Evolutionary conservation across 2,888 invertebrate species (phyloP).

Genomic region (Drosophila multiciliata): DNA sequence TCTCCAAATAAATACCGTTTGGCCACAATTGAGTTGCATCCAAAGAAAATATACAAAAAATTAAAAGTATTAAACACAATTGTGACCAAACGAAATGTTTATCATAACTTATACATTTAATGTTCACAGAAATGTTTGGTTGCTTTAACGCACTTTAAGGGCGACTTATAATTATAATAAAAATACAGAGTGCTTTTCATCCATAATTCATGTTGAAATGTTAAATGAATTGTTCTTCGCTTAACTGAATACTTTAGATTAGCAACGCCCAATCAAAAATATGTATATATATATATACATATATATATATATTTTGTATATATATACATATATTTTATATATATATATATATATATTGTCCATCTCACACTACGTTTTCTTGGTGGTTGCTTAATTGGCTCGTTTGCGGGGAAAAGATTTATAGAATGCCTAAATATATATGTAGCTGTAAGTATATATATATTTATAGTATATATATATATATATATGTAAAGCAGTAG

Average conservation of each 20-base stretch:
- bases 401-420: constrained; percentile 36
- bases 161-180: constrained; percentile 56
- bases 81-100: constrained; percentile 42
- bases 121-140: constrained; percentile 65
- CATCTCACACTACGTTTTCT: constrained; percentile 53
- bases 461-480: neutral
- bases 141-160: constrained; percentile 67
- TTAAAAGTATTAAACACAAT: constrained; percentile 35
- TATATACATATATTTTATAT: too few relatives aligned
- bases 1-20: constrained; percentile 38
- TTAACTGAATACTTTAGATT: constrained; percentile 4
- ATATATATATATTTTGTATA: neutral
- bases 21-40: constrained; percentile 47
- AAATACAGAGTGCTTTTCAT: constrained; percentile 25
- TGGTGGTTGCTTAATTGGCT: constrained; percentile 56
- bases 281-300: constrained; percentile 37
- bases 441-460: constrained; percentile 13
- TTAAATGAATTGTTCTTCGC: constrained; percentile 28
- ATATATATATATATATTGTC: constrained; percentile 56
- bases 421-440: constrained; percentile 3
- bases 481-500: constrained; percentile 18
- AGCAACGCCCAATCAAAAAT: constrained; percentile 33
- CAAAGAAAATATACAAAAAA: constrained; percentile 18
- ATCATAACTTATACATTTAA: constrained; percentile 55
- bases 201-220: constrained; percentile 13